Evolutionary conservation across 1,140 invertebrate genomes (phyloP).

Genomic region (Lepidurus apus): DNA sequence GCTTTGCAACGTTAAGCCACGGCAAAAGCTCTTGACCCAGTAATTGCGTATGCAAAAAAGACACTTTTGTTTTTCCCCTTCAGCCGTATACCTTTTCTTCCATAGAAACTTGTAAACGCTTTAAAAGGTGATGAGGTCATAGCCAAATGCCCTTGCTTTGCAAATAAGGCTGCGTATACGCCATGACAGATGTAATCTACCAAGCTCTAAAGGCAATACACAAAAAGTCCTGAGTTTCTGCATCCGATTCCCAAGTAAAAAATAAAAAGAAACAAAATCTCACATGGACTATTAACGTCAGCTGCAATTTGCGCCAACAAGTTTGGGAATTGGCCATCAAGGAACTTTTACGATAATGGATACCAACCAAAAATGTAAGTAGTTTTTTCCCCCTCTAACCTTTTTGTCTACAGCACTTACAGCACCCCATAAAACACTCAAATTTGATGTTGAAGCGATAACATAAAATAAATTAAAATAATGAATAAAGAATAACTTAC

Average conservation of each 20-base stretch:
- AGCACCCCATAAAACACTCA: not conserved
- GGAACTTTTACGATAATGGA: not conserved
- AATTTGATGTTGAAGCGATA: not conserved
- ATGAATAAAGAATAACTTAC: not conserved
- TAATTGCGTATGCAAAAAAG: slow-evolving; percentile 8
- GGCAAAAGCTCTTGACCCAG: slow-evolving; percentile 10
- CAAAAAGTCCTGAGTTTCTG: not conserved
- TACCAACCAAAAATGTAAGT: not conserved
- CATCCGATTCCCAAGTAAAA: not conserved
- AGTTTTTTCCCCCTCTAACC: not conserved
- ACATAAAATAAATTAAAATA: not conserved
- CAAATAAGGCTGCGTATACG: slow-evolving; percentile 6
- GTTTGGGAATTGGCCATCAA: not conserved
- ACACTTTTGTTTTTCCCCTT: not conserved
- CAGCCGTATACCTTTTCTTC: not conserved
- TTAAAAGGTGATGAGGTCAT: slow-evolving; percentile 16
- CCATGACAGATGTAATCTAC: not conserved
- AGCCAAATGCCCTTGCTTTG: slow-evolving; percentile 14
- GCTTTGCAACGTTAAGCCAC: slow-evolving; percentile 1
- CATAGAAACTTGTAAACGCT: not conserved
- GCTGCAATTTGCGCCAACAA: not conserved
- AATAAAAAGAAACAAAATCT: not conserved
- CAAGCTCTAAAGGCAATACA: not conserved
- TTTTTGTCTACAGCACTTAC: not conserved
- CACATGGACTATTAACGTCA: not conserved